These are phyloP conservation scores for Mustela lutreola DNA, from an alignment of 2,113 vertebrate genomes.

Conservation along the genomic window DNA sequence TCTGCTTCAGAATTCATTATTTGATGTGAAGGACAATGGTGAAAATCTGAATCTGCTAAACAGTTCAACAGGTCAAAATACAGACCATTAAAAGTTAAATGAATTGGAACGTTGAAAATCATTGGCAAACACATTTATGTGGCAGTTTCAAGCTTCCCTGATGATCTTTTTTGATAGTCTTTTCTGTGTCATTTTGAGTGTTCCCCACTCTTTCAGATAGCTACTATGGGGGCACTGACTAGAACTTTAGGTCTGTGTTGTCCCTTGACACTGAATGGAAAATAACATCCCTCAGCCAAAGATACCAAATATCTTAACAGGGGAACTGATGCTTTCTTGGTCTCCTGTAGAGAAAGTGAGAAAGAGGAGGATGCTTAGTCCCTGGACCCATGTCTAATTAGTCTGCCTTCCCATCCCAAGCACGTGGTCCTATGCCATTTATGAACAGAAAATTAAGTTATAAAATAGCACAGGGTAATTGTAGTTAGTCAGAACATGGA, in stretches of 20 bases:
- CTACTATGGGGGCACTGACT: not conserved
- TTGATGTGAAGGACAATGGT: slow-evolving; percentile 45
- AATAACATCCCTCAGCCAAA: not conserved
- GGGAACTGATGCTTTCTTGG: not conserved
- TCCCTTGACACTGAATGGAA: not conserved
- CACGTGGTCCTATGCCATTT: not conserved
- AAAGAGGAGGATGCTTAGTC: not conserved
- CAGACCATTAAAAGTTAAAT: slow-evolving; percentile 56
- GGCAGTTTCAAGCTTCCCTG: not conserved
- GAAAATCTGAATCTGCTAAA: slow-evolving; percentile 53
- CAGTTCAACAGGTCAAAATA: slow-evolving; percentile 55
- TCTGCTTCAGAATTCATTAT: slow-evolving; percentile 69
- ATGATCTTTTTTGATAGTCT: not conserved
- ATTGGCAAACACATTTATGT: not conserved
- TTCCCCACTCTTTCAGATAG: not conserved
- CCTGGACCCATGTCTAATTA: not conserved
- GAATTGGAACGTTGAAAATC: slow-evolving; percentile 36
- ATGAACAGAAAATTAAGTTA: not conserved
- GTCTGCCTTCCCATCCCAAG: not conserved
- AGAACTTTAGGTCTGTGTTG: not conserved
- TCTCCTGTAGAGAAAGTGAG: not conserved
- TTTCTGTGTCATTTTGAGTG: slow-evolving; percentile 10
- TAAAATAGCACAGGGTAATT: not conserved
- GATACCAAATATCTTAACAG: not conserved
- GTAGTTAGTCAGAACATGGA: not conserved